Evolutionary conservation across 2,797 vertebrate genomes (phyloP).

Genomic region (Toxotes lorentzi): DNA sequence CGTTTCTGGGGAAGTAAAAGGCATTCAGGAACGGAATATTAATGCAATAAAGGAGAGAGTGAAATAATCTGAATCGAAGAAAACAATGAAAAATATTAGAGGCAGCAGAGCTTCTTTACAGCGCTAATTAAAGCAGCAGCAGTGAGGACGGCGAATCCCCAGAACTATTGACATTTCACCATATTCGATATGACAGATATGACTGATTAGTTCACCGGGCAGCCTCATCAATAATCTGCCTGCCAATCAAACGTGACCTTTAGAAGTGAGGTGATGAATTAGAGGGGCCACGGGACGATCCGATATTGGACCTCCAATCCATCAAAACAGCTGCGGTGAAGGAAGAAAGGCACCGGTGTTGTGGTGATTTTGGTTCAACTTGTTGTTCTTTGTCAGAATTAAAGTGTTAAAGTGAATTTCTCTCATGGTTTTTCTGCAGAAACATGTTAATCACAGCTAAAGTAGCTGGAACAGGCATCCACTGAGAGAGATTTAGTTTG

Average conservation of each 20-base stretch:
- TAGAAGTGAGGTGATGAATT: conserved; percentile 73
- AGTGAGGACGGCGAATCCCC: conserved; percentile 49
- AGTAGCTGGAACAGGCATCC: background rate
- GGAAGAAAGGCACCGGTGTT: background rate
- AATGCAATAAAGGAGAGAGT: conserved; percentile 39
- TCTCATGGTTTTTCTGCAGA: background rate
- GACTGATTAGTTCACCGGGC: conserved; percentile 77
- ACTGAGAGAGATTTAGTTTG: too few species aligned
- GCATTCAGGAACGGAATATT: conserved; percentile 40
- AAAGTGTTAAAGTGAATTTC: conserved; percentile 8
- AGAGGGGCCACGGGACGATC: conserved; percentile 55
- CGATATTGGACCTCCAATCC: conserved; percentile 56
- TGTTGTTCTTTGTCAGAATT: background rate
- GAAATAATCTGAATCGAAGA: conserved; percentile 48
- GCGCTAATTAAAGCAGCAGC: conserved; percentile 64
- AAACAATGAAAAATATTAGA: conserved; percentile 56
- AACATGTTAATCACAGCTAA: background rate
- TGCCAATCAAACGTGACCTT: conserved; percentile 81
- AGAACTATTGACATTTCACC: conserved; percentile 77
- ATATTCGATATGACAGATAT: conserved; percentile 79
- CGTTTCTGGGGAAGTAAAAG: conserved; percentile 9
- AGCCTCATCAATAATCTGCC: conserved; percentile 78
- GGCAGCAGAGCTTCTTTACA: conserved; percentile 39
- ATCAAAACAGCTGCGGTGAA: conserved; percentile 41
- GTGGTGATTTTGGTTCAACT: conserved; percentile 11